Evolutionary conservation across 2,888 invertebrate species (phyloP).

Genomic region (Eutolmus rufibarbis): DNA sequence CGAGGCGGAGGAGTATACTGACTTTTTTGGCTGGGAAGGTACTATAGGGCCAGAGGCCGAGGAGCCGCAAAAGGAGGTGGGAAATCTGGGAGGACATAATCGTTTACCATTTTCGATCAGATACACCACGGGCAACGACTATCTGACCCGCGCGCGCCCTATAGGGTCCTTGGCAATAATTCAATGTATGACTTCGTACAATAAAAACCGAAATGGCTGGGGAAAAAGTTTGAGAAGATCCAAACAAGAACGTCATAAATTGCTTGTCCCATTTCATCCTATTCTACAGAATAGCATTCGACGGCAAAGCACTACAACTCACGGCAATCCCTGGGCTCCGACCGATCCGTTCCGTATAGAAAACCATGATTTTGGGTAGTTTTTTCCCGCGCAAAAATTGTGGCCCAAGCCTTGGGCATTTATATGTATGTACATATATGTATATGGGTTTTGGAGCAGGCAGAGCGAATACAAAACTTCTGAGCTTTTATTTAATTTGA

Average conservation of each 20-base stretch:
- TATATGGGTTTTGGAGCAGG: neutral
- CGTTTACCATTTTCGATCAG: constrained; percentile 48
- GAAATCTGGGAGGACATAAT: constrained; percentile 44
- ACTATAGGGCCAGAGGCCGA: neutral
- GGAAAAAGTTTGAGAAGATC: constrained; percentile 42
- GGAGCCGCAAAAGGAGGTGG: neutral
- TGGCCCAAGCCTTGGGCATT: neutral
- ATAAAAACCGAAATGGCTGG: constrained; percentile 35
- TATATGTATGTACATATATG: too few species aligned
- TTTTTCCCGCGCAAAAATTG: neutral
- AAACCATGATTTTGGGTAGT: neutral
- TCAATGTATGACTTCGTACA: constrained; percentile 42
- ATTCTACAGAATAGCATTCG: neutral
- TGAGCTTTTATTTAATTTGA: constrained; percentile 42
- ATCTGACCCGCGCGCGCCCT: constrained; percentile 19
- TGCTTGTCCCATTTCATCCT: constrained; percentile 43
- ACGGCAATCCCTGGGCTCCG: neutral
- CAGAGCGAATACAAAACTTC: neutral
- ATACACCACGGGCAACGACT: constrained; percentile 39
- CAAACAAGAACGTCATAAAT: constrained; percentile 44
- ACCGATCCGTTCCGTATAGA: neutral
- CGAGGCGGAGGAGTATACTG: neutral
- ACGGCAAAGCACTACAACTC: neutral
- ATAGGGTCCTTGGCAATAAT: constrained; percentile 16
- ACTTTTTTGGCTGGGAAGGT: neutral